These are phyloP conservation scores for Formicarius rufipectus DNA, from an alignment of 2,113 vertebrate species.

Conservation along the genomic window DNA sequence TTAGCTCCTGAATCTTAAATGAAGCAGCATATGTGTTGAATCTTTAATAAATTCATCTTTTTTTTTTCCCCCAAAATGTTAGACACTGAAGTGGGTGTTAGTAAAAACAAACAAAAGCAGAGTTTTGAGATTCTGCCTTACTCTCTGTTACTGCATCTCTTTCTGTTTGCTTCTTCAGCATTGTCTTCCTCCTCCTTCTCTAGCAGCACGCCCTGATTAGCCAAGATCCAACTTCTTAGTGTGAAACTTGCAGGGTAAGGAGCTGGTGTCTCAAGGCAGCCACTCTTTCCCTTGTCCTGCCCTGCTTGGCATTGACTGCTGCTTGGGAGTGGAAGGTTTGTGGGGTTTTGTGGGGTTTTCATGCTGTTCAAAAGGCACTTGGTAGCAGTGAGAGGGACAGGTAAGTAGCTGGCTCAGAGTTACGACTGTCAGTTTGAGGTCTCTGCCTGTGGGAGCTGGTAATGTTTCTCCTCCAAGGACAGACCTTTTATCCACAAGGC, in stretches of 20 bases:
- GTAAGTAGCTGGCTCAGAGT: not conserved
- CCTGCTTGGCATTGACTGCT: not conserved
- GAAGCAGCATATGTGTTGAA: slow-evolving; percentile 55
- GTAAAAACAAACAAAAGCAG: slow-evolving; percentile 40
- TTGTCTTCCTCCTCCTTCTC: not conserved
- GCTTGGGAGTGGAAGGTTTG: not conserved
- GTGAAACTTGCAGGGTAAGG: not conserved
- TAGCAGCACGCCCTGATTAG: not conserved
- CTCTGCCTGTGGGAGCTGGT: not conserved
- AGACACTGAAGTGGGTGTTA: slow-evolving; percentile 42
- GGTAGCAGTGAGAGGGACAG: not conserved
- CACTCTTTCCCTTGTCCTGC: not conserved
- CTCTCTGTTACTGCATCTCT: not conserved
- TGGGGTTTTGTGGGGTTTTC: not conserved
- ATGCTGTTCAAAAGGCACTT: not conserved
- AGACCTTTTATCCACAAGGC: not conserved
- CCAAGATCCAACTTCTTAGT: not conserved
- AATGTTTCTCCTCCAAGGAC: not conserved
- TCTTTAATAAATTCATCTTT: slow-evolving; percentile 52
- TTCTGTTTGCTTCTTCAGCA: not conserved
- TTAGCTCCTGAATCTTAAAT: slow-evolving; percentile 55
- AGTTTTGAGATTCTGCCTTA: slow-evolving; percentile 2
- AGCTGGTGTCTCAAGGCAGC: not conserved
- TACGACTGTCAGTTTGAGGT: not conserved
- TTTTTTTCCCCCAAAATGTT: slow-evolving; percentile 53